Conservation (phyloP, 2,888 invertebrate species). For the Danaus chrysippus region DNA sequence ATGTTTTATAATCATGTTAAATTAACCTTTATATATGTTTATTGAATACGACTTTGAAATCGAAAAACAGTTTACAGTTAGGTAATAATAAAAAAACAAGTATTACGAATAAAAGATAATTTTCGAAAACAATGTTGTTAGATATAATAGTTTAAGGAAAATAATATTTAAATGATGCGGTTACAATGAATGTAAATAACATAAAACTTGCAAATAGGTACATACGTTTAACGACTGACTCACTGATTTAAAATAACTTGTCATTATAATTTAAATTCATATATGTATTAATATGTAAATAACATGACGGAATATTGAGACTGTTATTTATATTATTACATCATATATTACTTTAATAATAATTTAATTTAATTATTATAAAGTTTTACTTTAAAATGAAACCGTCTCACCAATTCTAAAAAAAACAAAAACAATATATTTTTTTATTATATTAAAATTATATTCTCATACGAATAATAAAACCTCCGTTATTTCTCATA, state of each 20-base stretch:
- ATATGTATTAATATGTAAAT: neutral
- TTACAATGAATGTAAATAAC: slow-evolving; percentile 25
- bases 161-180: slow-evolving; percentile 19
- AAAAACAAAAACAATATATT: too few species aligned
- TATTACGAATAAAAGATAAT: too few species aligned
- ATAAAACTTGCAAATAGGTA: slow-evolving; percentile 21
- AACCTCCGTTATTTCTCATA: neutral
- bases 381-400: neutral
- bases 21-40: neutral
- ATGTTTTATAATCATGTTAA: neutral
- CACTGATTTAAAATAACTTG: slow-evolving; percentile 6
- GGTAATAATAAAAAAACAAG: too few species aligned
- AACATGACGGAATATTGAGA: neutral
- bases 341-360: too few species aligned
- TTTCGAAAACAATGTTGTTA: neutral
- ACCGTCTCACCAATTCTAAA: neutral
- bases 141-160: slow-evolving; percentile 18
- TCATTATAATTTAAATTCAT: slow-evolving; percentile 4
- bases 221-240: slow-evolving; percentile 17
- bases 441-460: too few species aligned
- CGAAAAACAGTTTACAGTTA: too few species aligned
- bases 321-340: too few species aligned
- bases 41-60: too few species aligned
- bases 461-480: neutral
- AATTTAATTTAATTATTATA: too few species aligned